Evolutionary conservation across 35 echinoderm and acorn worm species (phyloP).

Genomic region (Apostichopus japonicus): DNA sequence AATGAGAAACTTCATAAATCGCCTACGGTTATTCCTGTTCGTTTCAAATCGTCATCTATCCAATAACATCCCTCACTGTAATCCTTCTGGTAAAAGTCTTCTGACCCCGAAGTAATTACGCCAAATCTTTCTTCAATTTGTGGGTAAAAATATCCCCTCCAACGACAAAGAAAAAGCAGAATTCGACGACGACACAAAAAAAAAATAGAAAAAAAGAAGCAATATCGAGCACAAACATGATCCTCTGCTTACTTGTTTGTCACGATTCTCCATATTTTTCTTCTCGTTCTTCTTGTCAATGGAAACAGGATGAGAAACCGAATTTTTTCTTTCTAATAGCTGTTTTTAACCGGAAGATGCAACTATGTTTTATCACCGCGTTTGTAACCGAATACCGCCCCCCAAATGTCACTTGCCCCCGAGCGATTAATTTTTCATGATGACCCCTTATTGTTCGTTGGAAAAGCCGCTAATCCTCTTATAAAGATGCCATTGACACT

Average conservation of each 20-base stretch:
- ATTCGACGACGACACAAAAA: neutral
- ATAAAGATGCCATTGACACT: neutral
- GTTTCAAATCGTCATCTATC: neutral
- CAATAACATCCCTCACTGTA: neutral
- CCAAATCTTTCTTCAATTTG: constrained; percentile 42
- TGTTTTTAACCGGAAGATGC: constrained; percentile 45
- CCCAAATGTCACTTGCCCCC: constrained; percentile 26
- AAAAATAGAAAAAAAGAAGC: neutral
- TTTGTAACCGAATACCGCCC: constrained; percentile 41
- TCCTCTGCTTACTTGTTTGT: constrained; percentile 18
- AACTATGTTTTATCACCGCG: constrained; percentile 46
- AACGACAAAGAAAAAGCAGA: neutral
- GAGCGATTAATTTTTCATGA: constrained; percentile 12
- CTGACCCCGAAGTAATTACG: constrained; percentile 44
- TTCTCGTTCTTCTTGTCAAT: neutral
- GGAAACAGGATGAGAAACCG: constrained; percentile 14
- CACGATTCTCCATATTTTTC: constrained; percentile 25
- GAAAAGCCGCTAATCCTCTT: constrained; percentile 41
- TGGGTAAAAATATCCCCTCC: constrained; percentile 28
- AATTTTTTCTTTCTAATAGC: constrained; percentile 3
- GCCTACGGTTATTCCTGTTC: constrained; percentile 25
- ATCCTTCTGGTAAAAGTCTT: constrained; percentile 20
- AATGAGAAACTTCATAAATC: too few species aligned
- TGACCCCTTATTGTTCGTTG: constrained; percentile 23
- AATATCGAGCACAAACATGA: constrained; percentile 9